These are phyloP conservation scores for Sabatieria punctata DNA, from an alignment of 2,888 invertebrate species.

Conservation along the genomic window DNA sequence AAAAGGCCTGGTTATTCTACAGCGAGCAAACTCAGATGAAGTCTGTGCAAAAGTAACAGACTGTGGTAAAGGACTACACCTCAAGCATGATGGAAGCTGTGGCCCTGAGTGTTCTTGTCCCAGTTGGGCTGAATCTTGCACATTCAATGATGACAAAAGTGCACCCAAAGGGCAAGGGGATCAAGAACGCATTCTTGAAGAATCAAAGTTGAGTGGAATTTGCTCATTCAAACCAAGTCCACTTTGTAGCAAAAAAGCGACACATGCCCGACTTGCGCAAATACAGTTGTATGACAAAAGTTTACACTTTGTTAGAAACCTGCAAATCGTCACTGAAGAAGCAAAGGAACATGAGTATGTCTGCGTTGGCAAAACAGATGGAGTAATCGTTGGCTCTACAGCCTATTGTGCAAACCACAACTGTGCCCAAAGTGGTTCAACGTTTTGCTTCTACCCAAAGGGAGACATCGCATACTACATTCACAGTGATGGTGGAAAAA, in stretches of 20 bases:
- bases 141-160: too few species aligned
- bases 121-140: background rate
- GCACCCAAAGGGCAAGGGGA: background rate
- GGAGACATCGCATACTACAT: background rate
- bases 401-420: background rate
- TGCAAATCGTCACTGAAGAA: background rate
- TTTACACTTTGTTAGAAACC: background rate
- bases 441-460: background rate
- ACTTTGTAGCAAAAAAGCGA: background rate
- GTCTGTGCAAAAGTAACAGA: background rate
- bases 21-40: background rate
- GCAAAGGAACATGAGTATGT: background rate
- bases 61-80: background rate
- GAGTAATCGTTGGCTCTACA: too few species aligned
- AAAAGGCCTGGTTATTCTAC: background rate
- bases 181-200: background rate
- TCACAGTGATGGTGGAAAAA: background rate
- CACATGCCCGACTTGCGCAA: background rate
- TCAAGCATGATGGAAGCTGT: background rate
- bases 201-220: background rate
- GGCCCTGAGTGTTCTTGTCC: background rate
- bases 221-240: background rate
- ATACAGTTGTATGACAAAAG: background rate
- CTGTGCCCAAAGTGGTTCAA: background rate
- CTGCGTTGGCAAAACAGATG: background rate